Percentiles rank a stretch among this genome's conserved stretches.
Conservation (phyloP, 2,113 vertebrate species). For the Aleadryas rufinucha region DNA sequence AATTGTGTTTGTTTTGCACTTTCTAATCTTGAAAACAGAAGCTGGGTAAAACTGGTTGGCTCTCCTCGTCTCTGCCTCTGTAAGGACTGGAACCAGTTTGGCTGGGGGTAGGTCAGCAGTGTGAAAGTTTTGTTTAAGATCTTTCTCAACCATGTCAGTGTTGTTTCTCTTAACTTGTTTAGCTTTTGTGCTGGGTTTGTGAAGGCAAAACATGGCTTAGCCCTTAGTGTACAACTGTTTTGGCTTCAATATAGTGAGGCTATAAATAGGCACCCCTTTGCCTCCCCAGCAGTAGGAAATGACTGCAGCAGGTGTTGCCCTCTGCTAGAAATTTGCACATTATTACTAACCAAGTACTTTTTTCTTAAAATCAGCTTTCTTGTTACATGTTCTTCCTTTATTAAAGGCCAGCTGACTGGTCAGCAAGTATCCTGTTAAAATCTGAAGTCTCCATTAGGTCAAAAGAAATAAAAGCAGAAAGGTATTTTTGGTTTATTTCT, state of each 20-base stretch:
- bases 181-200: background rate
- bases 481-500: background rate
- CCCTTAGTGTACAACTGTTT: background rate
- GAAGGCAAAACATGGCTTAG: background rate
- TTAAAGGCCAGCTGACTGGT: background rate
- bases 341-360: background rate
- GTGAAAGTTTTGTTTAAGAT: background rate
- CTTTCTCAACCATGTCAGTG: background rate
- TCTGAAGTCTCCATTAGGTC: background rate
- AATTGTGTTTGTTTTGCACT: slow-evolving; percentile 5
- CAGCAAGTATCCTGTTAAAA: background rate
- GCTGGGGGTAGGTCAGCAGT: background rate
- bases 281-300: slow-evolving; percentile 1
- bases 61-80: background rate
- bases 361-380: background rate
- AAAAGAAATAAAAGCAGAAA: background rate
- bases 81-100: background rate
- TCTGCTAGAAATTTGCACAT: background rate
- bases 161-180: background rate
- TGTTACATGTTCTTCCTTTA: background rate
- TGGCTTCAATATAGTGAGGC: background rate
- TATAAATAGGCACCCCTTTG: slow-evolving; percentile 34
- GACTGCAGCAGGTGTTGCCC: slow-evolving; percentile 52
- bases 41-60: background rate
- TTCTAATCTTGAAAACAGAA: slow-evolving; percentile 10